Evolutionary conservation across 2,113 vertebrate species (phyloP).

Genomic region (Podarcis cretensis): DNA sequence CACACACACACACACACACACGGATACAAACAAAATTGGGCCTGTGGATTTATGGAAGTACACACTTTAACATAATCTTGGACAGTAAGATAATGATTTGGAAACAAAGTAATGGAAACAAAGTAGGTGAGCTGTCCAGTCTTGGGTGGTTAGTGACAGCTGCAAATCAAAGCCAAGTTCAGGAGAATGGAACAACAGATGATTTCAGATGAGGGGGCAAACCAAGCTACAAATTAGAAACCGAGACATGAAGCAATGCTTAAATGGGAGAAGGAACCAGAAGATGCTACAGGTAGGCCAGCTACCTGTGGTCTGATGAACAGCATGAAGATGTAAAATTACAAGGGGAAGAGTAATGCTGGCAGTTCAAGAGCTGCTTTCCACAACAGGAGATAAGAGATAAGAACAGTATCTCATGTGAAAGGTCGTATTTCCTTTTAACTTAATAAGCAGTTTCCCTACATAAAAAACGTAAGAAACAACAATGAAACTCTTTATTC

Average conservation of each 20-base stretch:
- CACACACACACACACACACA: too few relatives aligned
- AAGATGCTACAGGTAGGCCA: background rate
- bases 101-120: too few relatives aligned
- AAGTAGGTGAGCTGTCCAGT: too few relatives aligned
- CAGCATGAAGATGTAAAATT: background rate
- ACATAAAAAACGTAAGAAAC: background rate
- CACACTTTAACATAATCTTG: too few relatives aligned
- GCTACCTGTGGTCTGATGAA: background rate
- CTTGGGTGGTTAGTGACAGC: too few relatives aligned
- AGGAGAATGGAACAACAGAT: too few relatives aligned
- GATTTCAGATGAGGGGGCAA: too few relatives aligned
- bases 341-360: background rate
- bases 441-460: background rate
- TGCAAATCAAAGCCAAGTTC: too few relatives aligned
- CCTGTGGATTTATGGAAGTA: too few relatives aligned
- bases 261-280: background rate
- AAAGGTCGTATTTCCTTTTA: background rate
- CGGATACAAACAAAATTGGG: too few relatives aligned
- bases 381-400: background rate
- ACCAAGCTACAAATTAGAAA: background rate
- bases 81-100: too few relatives aligned
- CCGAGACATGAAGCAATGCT: background rate
- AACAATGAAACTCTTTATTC: background rate
- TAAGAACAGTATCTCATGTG: background rate
- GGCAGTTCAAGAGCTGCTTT: background rate